Conservation (phyloP, 2,797 vertebrate genomes). For the Oophaga sylvatica region DNA sequence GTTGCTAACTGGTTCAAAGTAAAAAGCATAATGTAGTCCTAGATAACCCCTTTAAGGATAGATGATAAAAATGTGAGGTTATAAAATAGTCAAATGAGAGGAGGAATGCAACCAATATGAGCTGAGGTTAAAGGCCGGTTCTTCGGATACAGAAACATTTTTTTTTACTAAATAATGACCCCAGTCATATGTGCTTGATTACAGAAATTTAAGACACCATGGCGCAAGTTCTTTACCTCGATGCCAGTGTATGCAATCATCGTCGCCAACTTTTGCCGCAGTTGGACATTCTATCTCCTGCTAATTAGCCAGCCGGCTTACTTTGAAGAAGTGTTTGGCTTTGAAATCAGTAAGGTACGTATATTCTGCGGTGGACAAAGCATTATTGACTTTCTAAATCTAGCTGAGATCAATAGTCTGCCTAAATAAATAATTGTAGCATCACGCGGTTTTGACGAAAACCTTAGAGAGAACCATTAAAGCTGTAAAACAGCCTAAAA, state of each 20-base stretch:
- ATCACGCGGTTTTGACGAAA: conserved; percentile 34
- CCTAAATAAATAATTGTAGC: conserved; percentile 41
- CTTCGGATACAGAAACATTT: too few species aligned
- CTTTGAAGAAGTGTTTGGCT: conserved; percentile 92
- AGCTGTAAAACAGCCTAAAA: conserved; percentile 20
- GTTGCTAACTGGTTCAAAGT: too few species aligned
- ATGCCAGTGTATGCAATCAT: conserved; percentile 95
- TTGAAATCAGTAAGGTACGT: conserved; percentile 91
- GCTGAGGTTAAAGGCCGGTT: background rate
- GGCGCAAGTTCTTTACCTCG: conserved; percentile 89
- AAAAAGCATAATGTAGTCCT: background rate
- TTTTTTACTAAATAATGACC: too few species aligned
- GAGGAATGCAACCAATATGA: background rate
- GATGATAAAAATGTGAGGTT: background rate
- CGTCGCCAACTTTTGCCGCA: conserved; percentile 92
- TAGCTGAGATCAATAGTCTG: conserved; percentile 18
- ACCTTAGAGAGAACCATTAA: conserved; percentile 19
- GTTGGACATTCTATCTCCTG: conserved; percentile 94
- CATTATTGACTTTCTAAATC: conserved; percentile 16
- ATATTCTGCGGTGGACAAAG: background rate
- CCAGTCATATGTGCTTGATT: background rate
- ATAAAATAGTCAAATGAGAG: background rate
- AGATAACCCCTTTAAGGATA: background rate
- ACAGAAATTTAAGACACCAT: conserved; percentile 91
- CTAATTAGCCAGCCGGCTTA: conserved; percentile 94